A percentile compares a stretch with the other conserved stretches of the same genome.
Conservation (phyloP, 2,113 vertebrate genomes). For the Amblyornis subalaris region DNA sequence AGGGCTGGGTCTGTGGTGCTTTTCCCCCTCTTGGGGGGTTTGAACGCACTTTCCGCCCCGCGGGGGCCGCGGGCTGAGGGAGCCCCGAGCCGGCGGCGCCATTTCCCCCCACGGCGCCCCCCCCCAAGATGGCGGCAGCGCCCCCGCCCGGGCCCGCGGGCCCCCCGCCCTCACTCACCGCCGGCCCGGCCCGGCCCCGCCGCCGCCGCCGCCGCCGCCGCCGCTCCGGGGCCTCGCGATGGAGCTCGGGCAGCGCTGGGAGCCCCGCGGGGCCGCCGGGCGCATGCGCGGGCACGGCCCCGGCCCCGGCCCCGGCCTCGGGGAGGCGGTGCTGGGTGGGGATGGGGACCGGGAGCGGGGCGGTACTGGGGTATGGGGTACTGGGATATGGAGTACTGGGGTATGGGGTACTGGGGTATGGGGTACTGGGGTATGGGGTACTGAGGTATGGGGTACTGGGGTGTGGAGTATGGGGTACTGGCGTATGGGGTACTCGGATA, state of each 20-base stretch:
- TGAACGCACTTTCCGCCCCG: not conserved
- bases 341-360: not conserved
- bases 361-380: not conserved
- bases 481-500: not conserved
- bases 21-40: fast-evolving
- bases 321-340: not conserved
- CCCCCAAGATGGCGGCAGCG: not conserved
- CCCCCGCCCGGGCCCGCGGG: not conserved
- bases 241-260: not conserved
- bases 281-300: not conserved
- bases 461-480: not conserved
- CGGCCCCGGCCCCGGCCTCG: not conserved
- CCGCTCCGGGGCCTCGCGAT: not conserved
- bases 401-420: too few relatives aligned
- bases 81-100: not conserved
- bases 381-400: too few relatives aligned
- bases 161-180: too few relatives aligned
- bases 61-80: not conserved
- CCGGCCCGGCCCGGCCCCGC: too few relatives aligned
- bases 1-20: fast-evolving
- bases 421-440: too few relatives aligned
- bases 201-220: not conserved
- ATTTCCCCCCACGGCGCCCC: not conserved
- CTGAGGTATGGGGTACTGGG: not conserved
- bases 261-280: not conserved